Percentiles rank a stretch among this genome's conserved stretches.
Evolutionary conservation across 2,113 vertebrate species (phyloP).

Genomic region (Australoheros scitulus): DNA sequence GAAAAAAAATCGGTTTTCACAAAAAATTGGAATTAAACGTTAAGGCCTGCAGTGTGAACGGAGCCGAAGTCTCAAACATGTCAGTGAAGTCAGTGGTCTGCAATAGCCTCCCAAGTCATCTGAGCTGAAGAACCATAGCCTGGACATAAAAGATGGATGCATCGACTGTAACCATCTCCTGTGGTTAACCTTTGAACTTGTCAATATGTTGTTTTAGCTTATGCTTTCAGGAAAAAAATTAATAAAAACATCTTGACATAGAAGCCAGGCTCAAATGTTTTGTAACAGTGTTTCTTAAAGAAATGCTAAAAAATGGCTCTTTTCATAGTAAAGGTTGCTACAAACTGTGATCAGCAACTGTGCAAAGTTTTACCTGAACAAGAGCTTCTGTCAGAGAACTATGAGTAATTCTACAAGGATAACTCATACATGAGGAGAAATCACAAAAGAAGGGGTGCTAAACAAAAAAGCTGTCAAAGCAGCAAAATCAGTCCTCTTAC

Average conservation of each 20-base stretch:
- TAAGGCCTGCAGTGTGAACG: too few species aligned
- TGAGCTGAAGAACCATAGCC: too few species aligned
- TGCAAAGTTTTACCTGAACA: background rate
- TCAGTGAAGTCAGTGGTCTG: background rate
- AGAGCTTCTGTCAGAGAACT: background rate
- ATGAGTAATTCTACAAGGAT: background rate
- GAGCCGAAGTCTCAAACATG: too few species aligned
- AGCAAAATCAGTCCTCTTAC: background rate
- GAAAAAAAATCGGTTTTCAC: too few species aligned
- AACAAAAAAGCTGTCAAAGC: accelerated
- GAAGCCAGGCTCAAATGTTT: background rate
- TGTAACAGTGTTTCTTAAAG: background rate
- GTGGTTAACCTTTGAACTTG: background rate
- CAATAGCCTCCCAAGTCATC: too few species aligned
- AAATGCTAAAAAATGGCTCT: background rate
- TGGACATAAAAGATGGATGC: too few species aligned
- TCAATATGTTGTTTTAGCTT: background rate
- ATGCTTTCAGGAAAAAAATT: too few species aligned
- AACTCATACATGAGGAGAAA: background rate
- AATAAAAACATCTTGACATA: too few species aligned
- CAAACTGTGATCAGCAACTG: background rate
- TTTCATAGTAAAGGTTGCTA: background rate
- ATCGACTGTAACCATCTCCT: background rate
- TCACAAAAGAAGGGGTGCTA: background rate
- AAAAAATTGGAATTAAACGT: too few species aligned